A percentile compares a stretch with the other conserved stretches of the same genome.
phyloP scores from a whole-genome alignment of 2,113 vertebrate genomes.

The Podocnemis expansa region DNA sequence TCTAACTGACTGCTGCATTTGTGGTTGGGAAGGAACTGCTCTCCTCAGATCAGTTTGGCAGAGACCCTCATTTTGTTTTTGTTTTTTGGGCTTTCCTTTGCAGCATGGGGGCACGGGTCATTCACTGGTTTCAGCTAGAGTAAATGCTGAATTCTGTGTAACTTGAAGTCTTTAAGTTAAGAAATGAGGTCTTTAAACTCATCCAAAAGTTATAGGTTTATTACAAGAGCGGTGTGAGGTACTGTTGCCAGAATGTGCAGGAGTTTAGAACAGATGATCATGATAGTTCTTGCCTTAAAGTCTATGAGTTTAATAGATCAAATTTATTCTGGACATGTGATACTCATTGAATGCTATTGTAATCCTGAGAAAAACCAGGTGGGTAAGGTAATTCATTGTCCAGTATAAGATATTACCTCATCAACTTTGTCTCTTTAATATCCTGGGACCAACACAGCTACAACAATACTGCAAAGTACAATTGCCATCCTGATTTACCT shows the following conservation, averaged over 20 bases:
- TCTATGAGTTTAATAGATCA: neutral
- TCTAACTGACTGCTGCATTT: no score
- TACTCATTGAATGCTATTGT: neutral
- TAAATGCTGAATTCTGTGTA: neutral
- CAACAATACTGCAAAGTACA: neutral
- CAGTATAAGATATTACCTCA: neutral
- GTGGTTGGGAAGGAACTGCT: neutral
- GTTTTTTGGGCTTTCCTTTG: neutral
- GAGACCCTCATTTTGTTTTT: no score
- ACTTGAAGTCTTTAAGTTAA: neutral
- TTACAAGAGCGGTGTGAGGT: neutral
- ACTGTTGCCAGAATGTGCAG: neutral
- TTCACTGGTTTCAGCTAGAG: no score
- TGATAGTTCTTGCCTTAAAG: neutral
- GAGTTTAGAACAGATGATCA: neutral
- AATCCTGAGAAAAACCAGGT: neutral
- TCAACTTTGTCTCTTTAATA: neutral
- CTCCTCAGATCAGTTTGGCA: neutral
- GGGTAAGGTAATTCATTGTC: neutral
- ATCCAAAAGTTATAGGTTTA: neutral
- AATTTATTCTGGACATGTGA: neutral
- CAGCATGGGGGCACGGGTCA: no score
- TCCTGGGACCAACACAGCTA: neutral
- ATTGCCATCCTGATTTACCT: neutral
- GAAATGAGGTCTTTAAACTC: neutral